A percentile compares a stretch with the other conserved stretches of the same genome.
These are phyloP conservation scores for Gari tellinella DNA, from an alignment of 2,888 invertebrate species.

Conservation along the genomic window DNA sequence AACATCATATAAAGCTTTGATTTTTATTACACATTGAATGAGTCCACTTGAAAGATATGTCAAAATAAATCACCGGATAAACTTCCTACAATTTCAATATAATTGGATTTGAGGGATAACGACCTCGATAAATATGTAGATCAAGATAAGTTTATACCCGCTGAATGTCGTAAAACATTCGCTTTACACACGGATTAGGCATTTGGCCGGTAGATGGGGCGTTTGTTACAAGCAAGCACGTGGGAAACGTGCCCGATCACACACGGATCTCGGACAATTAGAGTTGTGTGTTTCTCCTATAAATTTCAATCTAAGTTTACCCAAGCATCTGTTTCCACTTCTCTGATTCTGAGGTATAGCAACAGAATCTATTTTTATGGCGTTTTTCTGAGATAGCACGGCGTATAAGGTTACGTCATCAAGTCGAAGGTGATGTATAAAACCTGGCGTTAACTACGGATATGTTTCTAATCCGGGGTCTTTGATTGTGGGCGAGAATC, in stretches of 20 bases:
- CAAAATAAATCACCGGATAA: conserved; percentile 36
- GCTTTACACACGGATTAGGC: conserved; percentile 13
- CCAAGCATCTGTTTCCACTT: conserved; percentile 13
- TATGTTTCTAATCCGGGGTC: too few relatives aligned
- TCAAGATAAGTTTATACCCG: conserved; percentile 18
- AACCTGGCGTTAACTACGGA: too few relatives aligned
- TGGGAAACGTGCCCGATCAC: conserved; percentile 12
- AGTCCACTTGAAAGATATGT: conserved; percentile 21
- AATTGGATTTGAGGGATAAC: conserved; percentile 37
- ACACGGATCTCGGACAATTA: too few relatives aligned
- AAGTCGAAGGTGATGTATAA: too few relatives aligned
- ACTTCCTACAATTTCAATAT: conserved; percentile 37
- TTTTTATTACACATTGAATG: conserved; percentile 9
- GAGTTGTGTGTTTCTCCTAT: too few relatives aligned
- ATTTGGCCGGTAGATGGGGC: conserved; percentile 11
- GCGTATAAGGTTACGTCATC: too few relatives aligned
- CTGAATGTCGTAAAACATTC: conserved; percentile 18
- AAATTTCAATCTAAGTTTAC: too few relatives aligned
- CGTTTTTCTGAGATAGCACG: conserved; percentile 1
- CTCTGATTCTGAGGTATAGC: conserved; percentile 9
- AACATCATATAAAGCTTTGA: too few relatives aligned
- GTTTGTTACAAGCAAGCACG: conserved; percentile 9
- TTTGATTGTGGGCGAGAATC: too few relatives aligned
- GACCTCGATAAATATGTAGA: conserved; percentile 18
- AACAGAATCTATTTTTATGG: conserved; percentile 19